Base-by-base conservation (phyloP, 1,140 invertebrate genomes). In the Aleiodes sp. region DNA sequence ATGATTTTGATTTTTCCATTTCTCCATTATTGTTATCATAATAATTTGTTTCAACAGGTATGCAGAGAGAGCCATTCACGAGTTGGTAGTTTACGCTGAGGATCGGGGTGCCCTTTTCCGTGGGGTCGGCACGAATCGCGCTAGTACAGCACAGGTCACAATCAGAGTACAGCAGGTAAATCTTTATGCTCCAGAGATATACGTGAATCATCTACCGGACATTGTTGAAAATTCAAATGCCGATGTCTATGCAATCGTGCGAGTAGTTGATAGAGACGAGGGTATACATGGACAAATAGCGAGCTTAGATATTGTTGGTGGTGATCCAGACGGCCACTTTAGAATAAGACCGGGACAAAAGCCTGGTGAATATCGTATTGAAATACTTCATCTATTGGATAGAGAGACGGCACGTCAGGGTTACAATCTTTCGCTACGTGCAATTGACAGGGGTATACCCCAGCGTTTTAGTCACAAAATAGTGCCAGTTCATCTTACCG, bases 241-340 rank as follows among this genome's bases (percentile, higher is more conserved):
- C 0, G 91, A 95, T 76, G 93, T 96, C 62, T 98, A 96, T 80
- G 96, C 96, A 0, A 96, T 98, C 39, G 90, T 98, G 1, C 89
- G 90, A 16, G 94, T 97, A 0, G 88, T 89, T 10, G 96, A 98
- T 80, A 87, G 89, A 14, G 97, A 99, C 82, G 84, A 86, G 31
- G 96, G 96, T 0, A 86, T 91, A 2, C 94, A 96, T 81, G 97
- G 96, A 0, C 87, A 94, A 75, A 94, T 98, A 29, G 90, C 89
- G 9, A 88, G 87, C 41, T 86, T 98, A n/a, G 92, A 94, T 73
- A 97, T 98, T 67, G 90, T 95, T 4, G 92, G 93, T 52, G 96
- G 95, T 0, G 95, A 97, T 83, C 92, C 94, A 0, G 92, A 96
- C 75, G 93, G 94, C 0, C 92, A 96, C 82, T 97, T 97, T 82